Base-by-base conservation (phyloP, 2,113 vertebrate species). In the Macrotus californicus region DNA sequence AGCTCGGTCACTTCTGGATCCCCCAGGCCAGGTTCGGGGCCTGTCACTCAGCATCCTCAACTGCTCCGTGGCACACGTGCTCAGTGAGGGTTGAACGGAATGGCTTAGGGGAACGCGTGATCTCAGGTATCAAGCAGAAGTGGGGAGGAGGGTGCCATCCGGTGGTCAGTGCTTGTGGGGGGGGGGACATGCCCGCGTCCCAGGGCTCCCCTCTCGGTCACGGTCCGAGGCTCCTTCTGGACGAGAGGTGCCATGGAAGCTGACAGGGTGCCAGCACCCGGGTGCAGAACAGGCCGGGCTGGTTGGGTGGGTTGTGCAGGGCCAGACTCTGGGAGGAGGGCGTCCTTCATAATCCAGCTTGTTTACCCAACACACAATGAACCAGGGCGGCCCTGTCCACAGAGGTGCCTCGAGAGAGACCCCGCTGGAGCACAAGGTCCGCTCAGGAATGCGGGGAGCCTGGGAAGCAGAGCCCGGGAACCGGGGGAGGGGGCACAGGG, bases 261-360 rank as follows among this genome's bases (percentile, higher is more conserved):
- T 14, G 70, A 41, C 39, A 7, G 72, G 72, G 72, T 8, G 72
- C 72, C 72, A 75, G 73, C n/a, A 4, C 22, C 39, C 2, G 8
- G 24, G 73, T 21, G 46, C 50, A 26, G 72, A 96, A 96, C 97
- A 96, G 95, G 97, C 92, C 59, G 0, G 72, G 96, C 97, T 95
- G 95, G 97, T 97, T 16, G 12, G 92, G 87, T 85, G 39, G 93
- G 94, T 94, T 89, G 80, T 61, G 29, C 0, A 39, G 69, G 76
- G 72, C 73, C 39, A 70, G 84, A 81, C 94, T 15, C 85, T 54
- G 95, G 95, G 93, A 93, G 76, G 48, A 54, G 94, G 87, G 36
- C 3, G 64, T 31, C 36, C 59, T 26, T 91, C 80, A 7, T 77
- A 82, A 95, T 88, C 94, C 87, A 14, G 75, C 89, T 48, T 91